phyloP scores from a whole-genome alignment of 2,797 vertebrate genomes.

The Cyprinella venusta region DNA sequence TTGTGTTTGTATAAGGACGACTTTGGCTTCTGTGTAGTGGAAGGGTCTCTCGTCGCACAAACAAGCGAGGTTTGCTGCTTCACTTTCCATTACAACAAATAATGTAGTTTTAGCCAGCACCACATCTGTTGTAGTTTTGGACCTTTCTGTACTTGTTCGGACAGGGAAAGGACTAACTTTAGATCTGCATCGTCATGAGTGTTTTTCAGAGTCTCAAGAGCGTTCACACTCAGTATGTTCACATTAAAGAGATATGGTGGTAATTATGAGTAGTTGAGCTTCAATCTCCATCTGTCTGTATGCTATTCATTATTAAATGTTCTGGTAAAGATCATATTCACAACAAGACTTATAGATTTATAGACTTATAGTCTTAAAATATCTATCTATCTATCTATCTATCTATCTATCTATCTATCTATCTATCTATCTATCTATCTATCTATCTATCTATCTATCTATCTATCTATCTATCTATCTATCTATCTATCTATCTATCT shows the following conservation, averaged over 20 bases:
- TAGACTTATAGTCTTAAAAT: no score
- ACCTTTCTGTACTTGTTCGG: slow-evolving; percentile 9
- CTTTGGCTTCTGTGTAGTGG: slow-evolving; percentile 37
- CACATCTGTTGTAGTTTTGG: slow-evolving; percentile 30
- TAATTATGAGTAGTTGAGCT: background rate
- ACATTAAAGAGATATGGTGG: background rate
- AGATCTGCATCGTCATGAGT: background rate
- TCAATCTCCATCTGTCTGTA: slow-evolving; percentile 3
- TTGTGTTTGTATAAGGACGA: slow-evolving; percentile 53
- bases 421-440: no score
- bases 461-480: no score
- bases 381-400: no score
- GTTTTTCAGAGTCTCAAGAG: slow-evolving; percentile 10
- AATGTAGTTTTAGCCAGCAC: slow-evolving; percentile 5
- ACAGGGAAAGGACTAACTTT: background rate
- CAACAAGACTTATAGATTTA: background rate
- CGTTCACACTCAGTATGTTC: background rate
- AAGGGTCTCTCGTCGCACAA: slow-evolving; percentile 29
- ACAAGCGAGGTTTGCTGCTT: slow-evolving; percentile 25
- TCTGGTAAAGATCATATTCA: background rate
- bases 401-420: no score
- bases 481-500: no score
- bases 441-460: no score
- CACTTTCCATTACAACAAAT: slow-evolving; percentile 33
- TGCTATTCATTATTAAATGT: background rate